Percentiles rank a stretch among this genome's conserved stretches.
Conservation (phyloP, 2,113 vertebrate species). For the Corythornis vintsioides region DNA sequence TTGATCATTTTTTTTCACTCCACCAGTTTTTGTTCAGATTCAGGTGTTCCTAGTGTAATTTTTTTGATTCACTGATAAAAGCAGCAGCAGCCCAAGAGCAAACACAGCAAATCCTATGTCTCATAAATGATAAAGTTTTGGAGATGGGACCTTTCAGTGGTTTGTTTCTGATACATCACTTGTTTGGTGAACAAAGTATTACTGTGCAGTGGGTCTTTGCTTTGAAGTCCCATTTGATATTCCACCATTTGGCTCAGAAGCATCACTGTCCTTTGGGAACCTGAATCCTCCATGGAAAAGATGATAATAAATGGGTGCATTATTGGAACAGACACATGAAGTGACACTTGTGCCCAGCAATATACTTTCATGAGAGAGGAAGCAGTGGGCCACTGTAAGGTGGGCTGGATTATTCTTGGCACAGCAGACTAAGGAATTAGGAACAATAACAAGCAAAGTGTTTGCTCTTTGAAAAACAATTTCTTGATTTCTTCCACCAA, state of each 20-base stretch:
- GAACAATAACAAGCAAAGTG: constrained; percentile 39
- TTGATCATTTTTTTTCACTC: not conserved
- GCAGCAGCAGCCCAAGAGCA: not conserved
- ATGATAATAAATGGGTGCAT: not conserved
- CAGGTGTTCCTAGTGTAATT: not conserved
- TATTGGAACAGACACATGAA: not conserved
- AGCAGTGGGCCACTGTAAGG: not conserved
- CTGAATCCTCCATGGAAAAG: not conserved
- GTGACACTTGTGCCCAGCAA: not conserved
- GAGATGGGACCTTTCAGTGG: not conserved
- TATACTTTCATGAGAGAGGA: not conserved
- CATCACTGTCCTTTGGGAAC: not conserved
- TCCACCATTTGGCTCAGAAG: not conserved
- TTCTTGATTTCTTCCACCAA: constrained; percentile 12
- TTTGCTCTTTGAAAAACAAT: constrained; percentile 49
- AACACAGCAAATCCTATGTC: not conserved
- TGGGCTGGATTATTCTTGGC: constrained; percentile 11
- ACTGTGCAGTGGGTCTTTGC: not conserved
- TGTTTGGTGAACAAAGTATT: not conserved
- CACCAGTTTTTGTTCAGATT: not conserved
- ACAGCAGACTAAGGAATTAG: not conserved
- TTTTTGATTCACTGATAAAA: not conserved
- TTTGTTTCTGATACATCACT: not conserved
- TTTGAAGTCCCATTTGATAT: not conserved
- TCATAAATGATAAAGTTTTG: not conserved